Percentiles rank a stretch among this genome's conserved stretches.
Evolutionary conservation across 2,888 invertebrate species (phyloP).

Genomic region (Blastobasis lacticolella): DNA sequence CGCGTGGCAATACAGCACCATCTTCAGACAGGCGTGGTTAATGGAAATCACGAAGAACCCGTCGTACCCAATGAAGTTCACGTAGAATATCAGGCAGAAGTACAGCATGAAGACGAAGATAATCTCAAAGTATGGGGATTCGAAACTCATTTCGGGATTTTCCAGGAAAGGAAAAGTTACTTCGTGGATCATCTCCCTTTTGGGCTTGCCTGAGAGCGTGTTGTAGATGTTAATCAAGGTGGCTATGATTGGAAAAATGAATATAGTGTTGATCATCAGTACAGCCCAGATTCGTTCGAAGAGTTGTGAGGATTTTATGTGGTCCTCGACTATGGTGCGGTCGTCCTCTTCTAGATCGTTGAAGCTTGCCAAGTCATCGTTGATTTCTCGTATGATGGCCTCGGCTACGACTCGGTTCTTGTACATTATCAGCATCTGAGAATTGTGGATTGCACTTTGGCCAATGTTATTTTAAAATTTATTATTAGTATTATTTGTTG

Average conservation of each 20-base stretch:
- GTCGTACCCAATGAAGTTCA: conserved; percentile 39
- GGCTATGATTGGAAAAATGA: conserved; percentile 35
- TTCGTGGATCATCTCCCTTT: conserved; percentile 47
- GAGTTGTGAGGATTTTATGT: too few relatives aligned
- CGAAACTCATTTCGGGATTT: conserved; percentile 25
- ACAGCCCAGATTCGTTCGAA: too few relatives aligned
- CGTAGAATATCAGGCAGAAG: conserved; percentile 21
- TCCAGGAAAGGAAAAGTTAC: conserved; percentile 24
- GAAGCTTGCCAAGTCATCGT: conserved; percentile 26
- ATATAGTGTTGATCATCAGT: neutral
- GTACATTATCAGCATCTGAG: conserved; percentile 37
- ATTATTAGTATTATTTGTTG: too few relatives aligned
- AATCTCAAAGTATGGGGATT: conserved; percentile 38
- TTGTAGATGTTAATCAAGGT: conserved; percentile 25
- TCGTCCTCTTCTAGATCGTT: conserved; percentile 21
- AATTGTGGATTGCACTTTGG: neutral
- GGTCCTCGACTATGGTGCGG: conserved; percentile 15
- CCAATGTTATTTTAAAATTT: too few relatives aligned
- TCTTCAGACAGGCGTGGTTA: conserved; percentile 49
- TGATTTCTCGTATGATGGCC: conserved; percentile 35
- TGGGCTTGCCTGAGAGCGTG: conserved; percentile 21
- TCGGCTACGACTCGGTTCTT: conserved; percentile 24
- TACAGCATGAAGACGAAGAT: conserved; percentile 32
- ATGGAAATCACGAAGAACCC: conserved; percentile 39
- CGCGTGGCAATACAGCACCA: conserved; percentile 33